These are phyloP conservation scores for Cryptotis parvus DNA, from an alignment of 2,113 vertebrate genomes.

Conservation along the genomic window DNA sequence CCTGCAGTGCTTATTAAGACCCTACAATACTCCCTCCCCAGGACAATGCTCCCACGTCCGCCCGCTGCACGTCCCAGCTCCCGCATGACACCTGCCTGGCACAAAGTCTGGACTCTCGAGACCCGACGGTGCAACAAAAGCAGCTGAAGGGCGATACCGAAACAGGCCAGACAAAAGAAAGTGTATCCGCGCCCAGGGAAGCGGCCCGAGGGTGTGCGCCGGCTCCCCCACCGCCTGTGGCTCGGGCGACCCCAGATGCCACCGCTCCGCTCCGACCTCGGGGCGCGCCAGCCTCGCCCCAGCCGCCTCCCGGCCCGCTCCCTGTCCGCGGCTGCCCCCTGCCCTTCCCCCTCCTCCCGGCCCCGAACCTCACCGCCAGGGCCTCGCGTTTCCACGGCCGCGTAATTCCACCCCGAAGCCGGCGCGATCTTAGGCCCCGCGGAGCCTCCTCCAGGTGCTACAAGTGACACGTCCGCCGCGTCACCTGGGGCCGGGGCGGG, in stretches of 20 bases:
- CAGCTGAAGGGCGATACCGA: neutral
- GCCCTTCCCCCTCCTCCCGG: neutral
- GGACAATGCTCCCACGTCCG: neutral
- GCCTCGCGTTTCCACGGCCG: neutral
- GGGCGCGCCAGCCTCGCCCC: rapidly evolving
- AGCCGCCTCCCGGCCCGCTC: neutral
- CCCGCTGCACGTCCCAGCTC: neutral
- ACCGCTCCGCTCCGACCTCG: rapidly evolving
- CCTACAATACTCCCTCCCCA: neutral
- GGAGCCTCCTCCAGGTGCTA: neutral
- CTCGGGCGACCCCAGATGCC: rapidly evolving
- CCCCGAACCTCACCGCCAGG: neutral
- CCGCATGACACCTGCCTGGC: neutral
- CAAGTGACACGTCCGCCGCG: neutral
- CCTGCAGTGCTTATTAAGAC: neutral
- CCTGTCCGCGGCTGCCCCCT: neutral
- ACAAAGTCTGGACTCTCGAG: neutral
- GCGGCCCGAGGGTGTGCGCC: neutral
- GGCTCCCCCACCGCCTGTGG: neutral
- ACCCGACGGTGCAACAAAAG: slow-evolving; percentile 48
- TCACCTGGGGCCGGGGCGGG: neutral
- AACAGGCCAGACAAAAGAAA: slow-evolving; percentile 72
- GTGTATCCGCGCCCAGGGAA: neutral
- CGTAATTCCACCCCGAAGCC: neutral
- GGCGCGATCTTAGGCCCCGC: no score